Evolutionary conservation across 2,113 vertebrate genomes (phyloP).

Genomic region (Prolemur simus): DNA sequence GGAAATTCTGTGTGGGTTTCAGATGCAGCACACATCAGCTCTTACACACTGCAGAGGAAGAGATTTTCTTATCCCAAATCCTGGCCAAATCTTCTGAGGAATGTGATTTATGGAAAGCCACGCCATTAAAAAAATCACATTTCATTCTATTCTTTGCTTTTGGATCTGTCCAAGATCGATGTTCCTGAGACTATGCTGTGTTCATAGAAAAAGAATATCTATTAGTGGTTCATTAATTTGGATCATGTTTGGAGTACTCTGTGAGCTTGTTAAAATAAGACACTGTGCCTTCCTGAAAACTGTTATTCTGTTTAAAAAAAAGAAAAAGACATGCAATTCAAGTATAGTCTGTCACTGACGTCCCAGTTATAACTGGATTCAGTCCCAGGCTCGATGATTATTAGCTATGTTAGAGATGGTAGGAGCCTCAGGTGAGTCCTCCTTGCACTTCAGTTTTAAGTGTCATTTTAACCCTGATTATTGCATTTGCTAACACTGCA

Average conservation of each 20-base stretch:
- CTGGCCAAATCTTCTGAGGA: neutral
- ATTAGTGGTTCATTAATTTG: neutral
- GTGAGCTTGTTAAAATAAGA: neutral
- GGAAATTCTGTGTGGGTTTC: neutral
- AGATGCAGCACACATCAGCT: neutral
- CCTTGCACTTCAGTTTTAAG: neutral
- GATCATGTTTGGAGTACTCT: neutral
- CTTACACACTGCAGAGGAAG: neutral
- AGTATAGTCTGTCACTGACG: neutral
- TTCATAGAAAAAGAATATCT: neutral
- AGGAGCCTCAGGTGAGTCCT: neutral
- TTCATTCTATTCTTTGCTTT: neutral
- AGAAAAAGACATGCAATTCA: neutral
- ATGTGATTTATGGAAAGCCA: neutral
- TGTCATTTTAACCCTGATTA: accelerated
- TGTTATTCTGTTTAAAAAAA: neutral
- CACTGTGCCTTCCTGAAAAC: neutral
- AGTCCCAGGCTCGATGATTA: neutral
- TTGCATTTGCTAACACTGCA: neutral
- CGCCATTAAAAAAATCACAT: neutral
- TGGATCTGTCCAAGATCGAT: neutral
- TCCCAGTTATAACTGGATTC: neutral
- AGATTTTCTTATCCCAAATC: neutral
- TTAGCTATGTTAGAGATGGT: neutral
- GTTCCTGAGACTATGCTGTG: neutral